These are phyloP conservation scores for Actenoides lindsayi DNA, from an alignment of 2,113 vertebrate species.

Conservation along the genomic window DNA sequence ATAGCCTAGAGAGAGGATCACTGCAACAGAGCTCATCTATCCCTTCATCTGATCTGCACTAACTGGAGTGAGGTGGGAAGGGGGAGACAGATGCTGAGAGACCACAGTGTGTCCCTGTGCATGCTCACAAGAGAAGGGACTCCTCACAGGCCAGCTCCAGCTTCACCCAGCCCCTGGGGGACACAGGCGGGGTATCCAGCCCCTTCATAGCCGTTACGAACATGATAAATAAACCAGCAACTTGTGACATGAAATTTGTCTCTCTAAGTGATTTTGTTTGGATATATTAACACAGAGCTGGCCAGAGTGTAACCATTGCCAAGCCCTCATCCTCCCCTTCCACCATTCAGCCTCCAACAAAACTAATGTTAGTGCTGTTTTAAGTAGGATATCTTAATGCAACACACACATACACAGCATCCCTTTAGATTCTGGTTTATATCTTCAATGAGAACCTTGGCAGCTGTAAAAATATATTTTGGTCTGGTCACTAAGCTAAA, in stretches of 20 bases:
- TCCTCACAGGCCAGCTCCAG: neutral
- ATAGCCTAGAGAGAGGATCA: neutral
- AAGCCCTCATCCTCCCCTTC: neutral
- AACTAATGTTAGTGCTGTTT: neutral
- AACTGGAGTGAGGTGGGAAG: neutral
- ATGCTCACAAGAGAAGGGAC: neutral
- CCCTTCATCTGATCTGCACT: neutral
- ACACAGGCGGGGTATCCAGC: neutral
- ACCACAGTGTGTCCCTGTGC: neutral
- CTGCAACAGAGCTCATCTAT: neutral
- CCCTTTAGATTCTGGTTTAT: conserved; percentile 64
- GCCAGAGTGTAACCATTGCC: neutral
- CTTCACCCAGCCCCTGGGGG: neutral
- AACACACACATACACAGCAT: neutral
- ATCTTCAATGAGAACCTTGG: conserved; percentile 45
- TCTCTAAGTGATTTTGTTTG: neutral
- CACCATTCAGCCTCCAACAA: neutral
- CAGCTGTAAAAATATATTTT: conserved; percentile 59
- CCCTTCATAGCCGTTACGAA: neutral
- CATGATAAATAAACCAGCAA: neutral
- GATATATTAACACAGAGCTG: neutral
- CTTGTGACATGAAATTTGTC: neutral
- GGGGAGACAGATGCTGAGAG: neutral
- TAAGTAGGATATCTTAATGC: conserved; percentile 1
- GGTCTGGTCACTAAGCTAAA: conserved; percentile 40